Evolutionary conservation across 2,113 vertebrate species (phyloP).

Genomic region (Orcinus orca): DNA sequence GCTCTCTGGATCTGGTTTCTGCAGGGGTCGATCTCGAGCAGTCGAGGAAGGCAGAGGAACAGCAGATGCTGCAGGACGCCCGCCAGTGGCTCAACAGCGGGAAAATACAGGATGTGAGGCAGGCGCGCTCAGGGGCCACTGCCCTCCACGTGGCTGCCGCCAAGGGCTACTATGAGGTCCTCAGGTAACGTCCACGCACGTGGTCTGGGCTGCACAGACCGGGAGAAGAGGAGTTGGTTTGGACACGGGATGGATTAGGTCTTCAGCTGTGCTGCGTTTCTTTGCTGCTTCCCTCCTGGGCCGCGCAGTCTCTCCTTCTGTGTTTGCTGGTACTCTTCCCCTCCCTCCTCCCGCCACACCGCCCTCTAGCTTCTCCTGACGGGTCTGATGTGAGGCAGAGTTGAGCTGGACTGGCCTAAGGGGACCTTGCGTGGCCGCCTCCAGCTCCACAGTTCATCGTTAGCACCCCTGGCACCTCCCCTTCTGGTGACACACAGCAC

Average conservation of each 20-base stretch:
- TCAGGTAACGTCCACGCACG: slow-evolving; percentile 84
- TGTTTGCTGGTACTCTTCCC: too few relatives aligned
- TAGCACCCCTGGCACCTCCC: accelerated
- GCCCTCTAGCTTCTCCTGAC: accelerated
- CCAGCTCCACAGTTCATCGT: accelerated
- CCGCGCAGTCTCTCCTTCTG: too few relatives aligned
- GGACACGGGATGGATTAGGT: too few relatives aligned
- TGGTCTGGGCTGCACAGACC: not conserved
- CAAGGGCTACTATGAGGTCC: slow-evolving; percentile 95
- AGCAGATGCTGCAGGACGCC: slow-evolving; percentile 93
- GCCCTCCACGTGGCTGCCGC: slow-evolving; percentile 95
- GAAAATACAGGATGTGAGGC: slow-evolving; percentile 83
- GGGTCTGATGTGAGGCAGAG: accelerated
- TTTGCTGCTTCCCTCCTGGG: too few relatives aligned
- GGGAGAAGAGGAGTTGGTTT: too few relatives aligned
- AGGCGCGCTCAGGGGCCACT: slow-evolving; percentile 91
- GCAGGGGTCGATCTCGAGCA: slow-evolving; percentile 92
- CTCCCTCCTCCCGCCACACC: not conserved
- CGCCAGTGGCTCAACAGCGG: slow-evolving; percentile 92
- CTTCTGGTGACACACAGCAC: too few relatives aligned
- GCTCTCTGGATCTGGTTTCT: not conserved
- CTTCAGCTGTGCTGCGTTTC: too few relatives aligned
- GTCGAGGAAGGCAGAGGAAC: slow-evolving; percentile 91
- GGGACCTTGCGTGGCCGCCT: not conserved
- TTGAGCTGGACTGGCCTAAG: not conserved